These are phyloP conservation scores for Penaeus japonicus DNA, from an alignment of 1,140 invertebrate species.

Conservation along the genomic window DNA sequence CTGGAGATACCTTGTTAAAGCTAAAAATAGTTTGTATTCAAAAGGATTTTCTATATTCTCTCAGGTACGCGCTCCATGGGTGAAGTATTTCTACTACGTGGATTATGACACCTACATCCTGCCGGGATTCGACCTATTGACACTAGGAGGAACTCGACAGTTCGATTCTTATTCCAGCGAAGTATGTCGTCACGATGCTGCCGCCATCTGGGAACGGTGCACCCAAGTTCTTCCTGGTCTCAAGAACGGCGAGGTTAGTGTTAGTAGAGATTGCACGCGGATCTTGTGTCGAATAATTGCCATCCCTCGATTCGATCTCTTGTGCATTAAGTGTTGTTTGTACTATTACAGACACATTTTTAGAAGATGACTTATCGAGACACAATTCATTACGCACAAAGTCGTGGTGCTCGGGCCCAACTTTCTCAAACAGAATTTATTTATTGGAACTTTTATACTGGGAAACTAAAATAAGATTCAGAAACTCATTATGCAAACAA, in stretches of 20 bases:
- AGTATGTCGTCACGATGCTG: slow-evolving; percentile 75
- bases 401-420: no score
- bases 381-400: no score
- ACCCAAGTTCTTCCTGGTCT: slow-evolving; percentile 76
- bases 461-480: no score
- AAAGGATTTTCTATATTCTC: not conserved
- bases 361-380: no score
- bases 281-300: no score
- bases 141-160: slow-evolving; percentile 83
- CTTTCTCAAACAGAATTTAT: no score
- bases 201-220: slow-evolving; percentile 79
- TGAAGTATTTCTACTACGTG: slow-evolving; percentile 86
- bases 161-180: slow-evolving; percentile 78
- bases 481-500: no score
- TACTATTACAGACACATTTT: no score
- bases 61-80: slow-evolving; percentile 85
- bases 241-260: slow-evolving; percentile 68
- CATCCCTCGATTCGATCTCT: no score
- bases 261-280: no score
- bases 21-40: not conserved
- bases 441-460: no score
- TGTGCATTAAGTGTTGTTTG: no score
- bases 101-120: slow-evolving; percentile 87
- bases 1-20: not conserved
- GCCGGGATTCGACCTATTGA: slow-evolving; percentile 76